Evolutionary conservation across 2,113 vertebrate genomes (phyloP).

Genomic region (Gopherus flavomarginatus): DNA sequence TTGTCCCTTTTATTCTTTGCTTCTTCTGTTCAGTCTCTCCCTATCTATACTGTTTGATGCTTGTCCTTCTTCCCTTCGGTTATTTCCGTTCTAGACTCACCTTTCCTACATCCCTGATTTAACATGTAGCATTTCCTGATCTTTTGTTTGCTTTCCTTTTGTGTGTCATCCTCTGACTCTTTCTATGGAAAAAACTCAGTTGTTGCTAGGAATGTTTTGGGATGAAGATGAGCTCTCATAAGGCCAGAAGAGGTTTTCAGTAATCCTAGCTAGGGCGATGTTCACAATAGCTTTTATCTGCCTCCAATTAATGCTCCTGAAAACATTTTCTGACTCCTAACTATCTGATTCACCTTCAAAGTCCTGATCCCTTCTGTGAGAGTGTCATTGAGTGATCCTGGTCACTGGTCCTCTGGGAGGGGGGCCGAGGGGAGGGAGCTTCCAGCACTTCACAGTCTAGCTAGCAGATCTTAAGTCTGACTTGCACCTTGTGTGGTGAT

Average conservation of each 20-base stretch:
- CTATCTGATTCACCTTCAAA: neutral
- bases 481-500: neutral
- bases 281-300: neutral
- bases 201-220: constrained; percentile 20
- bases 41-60: neutral
- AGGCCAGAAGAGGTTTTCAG: neutral
- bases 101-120: constrained; percentile 21
- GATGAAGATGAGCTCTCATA: neutral
- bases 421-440: neutral
- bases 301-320: neutral
- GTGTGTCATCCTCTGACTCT: constrained; percentile 49
- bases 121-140: constrained; percentile 35
- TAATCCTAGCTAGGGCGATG: neutral
- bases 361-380: neutral
- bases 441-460: neutral
- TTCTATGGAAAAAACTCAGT: constrained; percentile 34
- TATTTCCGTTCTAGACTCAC: constrained; percentile 22
- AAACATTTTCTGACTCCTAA: neutral
- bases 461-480: neutral
- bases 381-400: neutral
- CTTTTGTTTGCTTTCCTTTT: neutral
- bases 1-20: neutral
- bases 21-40: neutral
- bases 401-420: fast-evolving
- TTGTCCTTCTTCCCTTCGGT: constrained; percentile 29